Evolutionary conservation across 2,888 invertebrate genomes (phyloP).

Genomic region (Cheilosia impressa): DNA sequence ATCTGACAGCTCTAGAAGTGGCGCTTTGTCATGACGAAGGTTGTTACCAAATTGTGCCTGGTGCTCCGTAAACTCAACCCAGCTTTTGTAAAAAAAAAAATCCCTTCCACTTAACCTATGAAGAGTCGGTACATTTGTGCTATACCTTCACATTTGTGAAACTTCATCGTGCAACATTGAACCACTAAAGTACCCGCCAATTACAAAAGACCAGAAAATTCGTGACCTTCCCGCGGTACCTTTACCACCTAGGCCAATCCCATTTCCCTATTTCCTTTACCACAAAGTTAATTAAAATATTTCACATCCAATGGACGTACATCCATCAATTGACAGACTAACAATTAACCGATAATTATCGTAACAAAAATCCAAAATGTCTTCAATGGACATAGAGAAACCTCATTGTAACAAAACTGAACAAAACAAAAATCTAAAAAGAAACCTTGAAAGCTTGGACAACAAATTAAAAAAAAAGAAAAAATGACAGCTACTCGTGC

Average conservation of each 20-base stretch:
- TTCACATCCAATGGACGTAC: constrained; percentile 47
- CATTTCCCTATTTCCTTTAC: background rate
- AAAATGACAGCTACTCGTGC: constrained; percentile 60
- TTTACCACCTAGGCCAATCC: constrained; percentile 31
- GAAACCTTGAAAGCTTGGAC: constrained; percentile 56
- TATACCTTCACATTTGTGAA: too few relatives aligned
- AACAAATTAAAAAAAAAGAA: constrained; percentile 36
- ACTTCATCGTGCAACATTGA: background rate
- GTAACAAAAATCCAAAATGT: constrained; percentile 57
- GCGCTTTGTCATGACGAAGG: too few relatives aligned
- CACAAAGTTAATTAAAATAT: constrained; percentile 62
- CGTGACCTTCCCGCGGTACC: constrained; percentile 45
- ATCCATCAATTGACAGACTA: constrained; percentile 65
- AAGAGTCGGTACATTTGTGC: too few relatives aligned
- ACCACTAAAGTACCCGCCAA: constrained; percentile 13
- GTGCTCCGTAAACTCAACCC: too few relatives aligned
- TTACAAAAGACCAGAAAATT: constrained; percentile 48
- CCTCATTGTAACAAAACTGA: constrained; percentile 33
- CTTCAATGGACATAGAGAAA: constrained; percentile 40
- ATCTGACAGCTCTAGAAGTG: too few relatives aligned
- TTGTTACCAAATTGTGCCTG: too few relatives aligned
- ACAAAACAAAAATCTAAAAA: constrained; percentile 3
- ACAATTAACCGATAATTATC: constrained; percentile 70
- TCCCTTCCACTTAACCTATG: too few relatives aligned
- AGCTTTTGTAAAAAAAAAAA: too few relatives aligned